A percentile compares a stretch with the other conserved stretches of the same genome.
Conservation (phyloP, 2,797 vertebrate species). For the Xyrichtys novacula region DNA sequence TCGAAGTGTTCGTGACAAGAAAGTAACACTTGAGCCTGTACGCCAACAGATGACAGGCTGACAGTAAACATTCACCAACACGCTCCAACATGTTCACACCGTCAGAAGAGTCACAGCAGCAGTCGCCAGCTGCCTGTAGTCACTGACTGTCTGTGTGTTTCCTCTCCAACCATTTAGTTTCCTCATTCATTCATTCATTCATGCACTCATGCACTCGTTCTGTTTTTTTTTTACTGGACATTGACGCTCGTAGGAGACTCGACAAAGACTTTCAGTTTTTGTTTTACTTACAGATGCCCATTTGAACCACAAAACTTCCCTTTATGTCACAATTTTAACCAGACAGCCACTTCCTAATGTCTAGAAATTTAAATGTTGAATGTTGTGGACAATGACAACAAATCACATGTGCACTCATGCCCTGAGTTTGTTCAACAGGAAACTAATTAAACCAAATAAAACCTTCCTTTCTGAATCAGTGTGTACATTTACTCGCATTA, state of each 20-base stretch:
- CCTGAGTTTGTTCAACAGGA: too few species aligned
- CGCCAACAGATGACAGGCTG: constrained; percentile 12
- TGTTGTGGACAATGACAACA: too few species aligned
- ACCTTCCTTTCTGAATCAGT: too few species aligned
- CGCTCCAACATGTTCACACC: constrained; percentile 49
- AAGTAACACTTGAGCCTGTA: background rate
- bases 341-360: too few species aligned
- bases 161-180: background rate
- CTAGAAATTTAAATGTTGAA: too few species aligned
- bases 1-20: background rate
- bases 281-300: too few species aligned
- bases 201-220: background rate
- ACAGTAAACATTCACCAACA: constrained; percentile 57
- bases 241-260: background rate
- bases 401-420: too few species aligned
- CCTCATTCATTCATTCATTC: constrained; percentile 33
- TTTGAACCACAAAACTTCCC: too few species aligned
- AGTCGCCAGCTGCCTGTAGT: background rate
- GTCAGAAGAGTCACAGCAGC: constrained; percentile 18
- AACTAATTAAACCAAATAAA: too few species aligned
- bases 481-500: too few species aligned
- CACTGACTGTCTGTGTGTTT: constrained; percentile 1
- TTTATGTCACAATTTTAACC: too few species aligned
- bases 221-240: background rate
- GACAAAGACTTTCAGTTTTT: background rate